Evolutionary conservation across 2,113 vertebrate genomes (phyloP).

Genomic region (Ameiurus melas): DNA sequence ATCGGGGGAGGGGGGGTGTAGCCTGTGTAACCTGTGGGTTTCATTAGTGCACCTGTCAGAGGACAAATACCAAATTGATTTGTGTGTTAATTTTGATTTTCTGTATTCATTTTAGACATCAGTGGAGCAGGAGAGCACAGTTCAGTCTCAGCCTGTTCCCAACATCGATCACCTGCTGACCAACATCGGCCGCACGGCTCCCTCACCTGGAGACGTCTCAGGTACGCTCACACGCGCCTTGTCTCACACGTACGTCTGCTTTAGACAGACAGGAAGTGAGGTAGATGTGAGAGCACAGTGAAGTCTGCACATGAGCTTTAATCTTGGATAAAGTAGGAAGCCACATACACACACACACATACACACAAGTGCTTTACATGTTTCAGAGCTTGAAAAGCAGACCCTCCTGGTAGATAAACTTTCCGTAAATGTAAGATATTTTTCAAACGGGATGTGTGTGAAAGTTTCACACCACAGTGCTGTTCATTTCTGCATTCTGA

Average conservation of each 20-base stretch:
- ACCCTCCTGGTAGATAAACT: background rate
- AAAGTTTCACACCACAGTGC: background rate
- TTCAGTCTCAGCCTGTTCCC: slow-evolving; percentile 97
- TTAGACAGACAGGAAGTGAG: background rate
- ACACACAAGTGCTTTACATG: background rate
- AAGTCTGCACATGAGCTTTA: background rate
- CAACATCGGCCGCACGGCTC: slow-evolving; percentile 95
- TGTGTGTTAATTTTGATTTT: slow-evolving; percentile 22
- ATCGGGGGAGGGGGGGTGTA: slow-evolving; percentile 43
- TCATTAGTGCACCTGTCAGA: too few species aligned
- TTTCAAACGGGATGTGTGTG: background rate
- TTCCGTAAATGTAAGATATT: background rate
- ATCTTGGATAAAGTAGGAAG: background rate
- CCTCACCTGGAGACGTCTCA: slow-evolving; percentile 94
- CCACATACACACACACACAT: background rate
- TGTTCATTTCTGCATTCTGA: too few species aligned
- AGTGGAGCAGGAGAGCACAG: slow-evolving; percentile 86
- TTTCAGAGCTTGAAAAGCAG: background rate
- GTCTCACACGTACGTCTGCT: background rate
- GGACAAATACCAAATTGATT: too few species aligned
- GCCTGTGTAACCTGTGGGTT: too few species aligned
- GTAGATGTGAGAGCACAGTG: background rate
- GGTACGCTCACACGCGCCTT: slow-evolving; percentile 78
- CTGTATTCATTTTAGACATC: slow-evolving; percentile 72
- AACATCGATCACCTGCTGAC: slow-evolving; percentile 99